Evolutionary conservation across 2,797 vertebrate species (phyloP).

Genomic region (Halcyon badia): DNA sequence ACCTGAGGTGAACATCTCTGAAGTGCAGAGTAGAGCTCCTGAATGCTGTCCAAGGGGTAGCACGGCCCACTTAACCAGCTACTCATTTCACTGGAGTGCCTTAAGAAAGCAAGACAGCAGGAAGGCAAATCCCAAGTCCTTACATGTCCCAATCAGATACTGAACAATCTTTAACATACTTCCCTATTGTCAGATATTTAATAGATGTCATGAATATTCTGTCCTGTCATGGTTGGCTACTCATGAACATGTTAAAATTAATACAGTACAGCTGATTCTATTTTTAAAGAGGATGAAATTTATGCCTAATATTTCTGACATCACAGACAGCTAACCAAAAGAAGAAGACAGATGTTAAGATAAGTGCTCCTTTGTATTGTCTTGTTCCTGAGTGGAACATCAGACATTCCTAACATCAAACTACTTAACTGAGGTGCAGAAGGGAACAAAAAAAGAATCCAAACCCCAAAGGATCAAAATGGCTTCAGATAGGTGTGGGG

Average conservation of each 20-base stretch:
- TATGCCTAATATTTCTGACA: constrained; percentile 25
- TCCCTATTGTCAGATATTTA: background rate
- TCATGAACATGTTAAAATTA: constrained; percentile 40
- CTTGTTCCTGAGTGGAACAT: background rate
- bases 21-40: background rate
- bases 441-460: background rate
- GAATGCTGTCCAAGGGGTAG: background rate
- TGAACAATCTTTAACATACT: background rate
- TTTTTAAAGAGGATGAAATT: constrained; percentile 25
- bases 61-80: background rate
- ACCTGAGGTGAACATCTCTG: background rate
- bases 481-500: background rate
- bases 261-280: constrained; percentile 23
- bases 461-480: background rate
- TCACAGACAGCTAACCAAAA: constrained; percentile 1
- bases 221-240: background rate
- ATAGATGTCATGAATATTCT: background rate
- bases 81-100: background rate
- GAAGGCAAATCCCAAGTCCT: background rate
- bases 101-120: background rate
- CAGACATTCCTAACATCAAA: background rate
- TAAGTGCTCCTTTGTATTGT: background rate
- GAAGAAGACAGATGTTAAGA: constrained; percentile 8
- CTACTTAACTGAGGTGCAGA: background rate
- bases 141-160: background rate